Base-by-base conservation (phyloP, 2,888 invertebrate genomes). In the Cheiracanthium punctorium region DNA sequence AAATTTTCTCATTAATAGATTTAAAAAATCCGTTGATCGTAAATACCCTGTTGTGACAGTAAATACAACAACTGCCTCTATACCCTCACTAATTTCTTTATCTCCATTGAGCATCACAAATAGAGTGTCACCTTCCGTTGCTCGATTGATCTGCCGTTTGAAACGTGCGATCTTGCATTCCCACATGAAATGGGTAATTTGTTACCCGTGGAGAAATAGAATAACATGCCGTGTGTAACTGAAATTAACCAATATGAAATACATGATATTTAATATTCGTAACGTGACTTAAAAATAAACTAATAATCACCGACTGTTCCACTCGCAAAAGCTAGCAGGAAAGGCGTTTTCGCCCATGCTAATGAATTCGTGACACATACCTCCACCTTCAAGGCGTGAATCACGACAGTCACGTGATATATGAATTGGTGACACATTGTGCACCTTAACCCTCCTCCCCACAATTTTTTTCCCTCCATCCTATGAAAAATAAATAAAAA, bases 361-460 rank as follows among this genome's bases (percentile, higher is more conserved):
- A 81, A 81, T 81, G 81, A 81, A 81, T 81, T 81, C 81, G 74
- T 81, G 81, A 81, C 80, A 80, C 73, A 65, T 67, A 30, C 80
- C 80, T 72, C 81, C 81, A 81, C 81, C 74, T 81, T 67, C n/a
- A n/a, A 81, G 81, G 81, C 81, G 81, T 81, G 81, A 81, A 81
- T 81, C 81, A 80, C 73, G 30, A 67, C 73, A 20, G 65, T 58
- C 74, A 69, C 81, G 74, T 81, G 81, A 81, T 81, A 74, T 72
- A 81, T 81, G 81, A 72, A 81, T 81, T 75, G 81, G 69, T 70
- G 81, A 81, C 81, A 81, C 81, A 81, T 74, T 8, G 67, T n/a
- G n/a, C n/a, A n/a, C n/a, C n/a, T n/a, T n/a, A n/a, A n/a, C n/a
- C n/a, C n/a, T n/a, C n/a, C n/a, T n/a, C n/a, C n/a, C n/a, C n/a